Evolutionary conservation across 2,113 vertebrate genomes (phyloP).

Genomic region (Grantiella picta): DNA sequence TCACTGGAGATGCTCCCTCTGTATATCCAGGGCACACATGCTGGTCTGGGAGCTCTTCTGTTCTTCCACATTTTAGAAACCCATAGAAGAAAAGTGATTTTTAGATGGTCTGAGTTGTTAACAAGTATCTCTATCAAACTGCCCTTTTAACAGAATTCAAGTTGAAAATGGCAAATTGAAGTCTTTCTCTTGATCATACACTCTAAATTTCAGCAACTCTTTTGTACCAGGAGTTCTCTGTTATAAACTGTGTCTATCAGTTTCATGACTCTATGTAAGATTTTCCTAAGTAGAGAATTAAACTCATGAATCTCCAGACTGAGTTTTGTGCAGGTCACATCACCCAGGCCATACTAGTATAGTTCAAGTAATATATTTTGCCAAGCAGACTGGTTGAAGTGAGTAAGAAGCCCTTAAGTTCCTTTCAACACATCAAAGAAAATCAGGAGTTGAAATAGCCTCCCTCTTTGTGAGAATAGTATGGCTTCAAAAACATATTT

Average conservation of each 20-base stretch:
- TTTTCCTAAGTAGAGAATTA: not conserved
- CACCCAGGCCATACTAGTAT: not conserved
- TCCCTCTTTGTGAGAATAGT: not conserved
- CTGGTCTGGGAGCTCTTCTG: not conserved
- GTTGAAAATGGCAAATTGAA: not conserved
- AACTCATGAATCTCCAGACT: not conserved
- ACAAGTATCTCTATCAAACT: not conserved
- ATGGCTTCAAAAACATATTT: not conserved
- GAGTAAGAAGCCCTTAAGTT: not conserved
- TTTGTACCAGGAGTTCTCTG: not conserved
- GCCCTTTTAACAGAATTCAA: not conserved
- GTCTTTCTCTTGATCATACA: not conserved
- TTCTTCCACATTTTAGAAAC: not conserved
- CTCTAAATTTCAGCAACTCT: not conserved
- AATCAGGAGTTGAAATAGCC: not conserved
- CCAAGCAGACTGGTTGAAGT: not conserved
- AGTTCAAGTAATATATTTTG: not conserved
- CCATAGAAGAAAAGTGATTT: not conserved
- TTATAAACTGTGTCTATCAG: not conserved
- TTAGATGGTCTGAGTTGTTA: fast-evolving
- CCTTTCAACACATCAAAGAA: not conserved
- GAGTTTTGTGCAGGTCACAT: not conserved
- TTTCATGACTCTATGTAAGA: not conserved
- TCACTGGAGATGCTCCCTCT: not conserved
- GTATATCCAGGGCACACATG: too few species aligned